Conservation (phyloP, 2,888 invertebrate genomes). For the Pseudococcus longispinus region DNA sequence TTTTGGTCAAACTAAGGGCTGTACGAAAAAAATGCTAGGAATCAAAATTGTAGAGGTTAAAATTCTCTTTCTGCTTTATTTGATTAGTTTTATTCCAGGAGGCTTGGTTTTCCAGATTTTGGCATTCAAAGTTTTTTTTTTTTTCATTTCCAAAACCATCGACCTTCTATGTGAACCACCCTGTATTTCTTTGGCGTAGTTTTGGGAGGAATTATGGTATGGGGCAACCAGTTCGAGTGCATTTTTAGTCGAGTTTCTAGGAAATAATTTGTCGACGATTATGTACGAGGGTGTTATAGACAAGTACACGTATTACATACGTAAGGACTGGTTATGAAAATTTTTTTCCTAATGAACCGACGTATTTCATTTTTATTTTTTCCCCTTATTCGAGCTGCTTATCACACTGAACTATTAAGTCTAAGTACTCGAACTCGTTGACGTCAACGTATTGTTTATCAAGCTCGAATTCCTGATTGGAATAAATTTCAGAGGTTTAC, state of each 20-base stretch:
- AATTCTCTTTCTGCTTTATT: no score
- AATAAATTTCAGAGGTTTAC: background rate
- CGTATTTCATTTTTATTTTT: background rate
- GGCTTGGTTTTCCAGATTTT: no score
- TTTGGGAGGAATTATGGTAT: background rate
- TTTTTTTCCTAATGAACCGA: background rate
- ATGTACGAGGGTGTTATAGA: background rate
- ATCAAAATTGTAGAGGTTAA: no score
- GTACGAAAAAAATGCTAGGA: no score
- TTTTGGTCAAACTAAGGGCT: no score
- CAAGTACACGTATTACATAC: background rate
- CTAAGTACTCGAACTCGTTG: conserved; percentile 8
- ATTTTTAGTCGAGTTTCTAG: background rate
- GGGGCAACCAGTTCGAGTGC: background rate
- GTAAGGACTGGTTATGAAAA: background rate
- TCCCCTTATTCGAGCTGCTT: background rate
- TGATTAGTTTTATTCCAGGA: no score
- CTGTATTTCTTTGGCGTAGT: background rate
- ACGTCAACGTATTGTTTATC: conserved; percentile 44
- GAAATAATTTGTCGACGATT: background rate
- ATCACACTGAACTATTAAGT: conserved; percentile 26
- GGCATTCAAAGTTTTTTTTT: no score
- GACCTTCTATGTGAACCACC: no score
- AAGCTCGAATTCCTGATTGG: conserved; percentile 23
- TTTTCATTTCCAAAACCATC: no score